Conservation (phyloP, 2,888 invertebrate genomes). For the Hyppa rectilinea region DNA sequence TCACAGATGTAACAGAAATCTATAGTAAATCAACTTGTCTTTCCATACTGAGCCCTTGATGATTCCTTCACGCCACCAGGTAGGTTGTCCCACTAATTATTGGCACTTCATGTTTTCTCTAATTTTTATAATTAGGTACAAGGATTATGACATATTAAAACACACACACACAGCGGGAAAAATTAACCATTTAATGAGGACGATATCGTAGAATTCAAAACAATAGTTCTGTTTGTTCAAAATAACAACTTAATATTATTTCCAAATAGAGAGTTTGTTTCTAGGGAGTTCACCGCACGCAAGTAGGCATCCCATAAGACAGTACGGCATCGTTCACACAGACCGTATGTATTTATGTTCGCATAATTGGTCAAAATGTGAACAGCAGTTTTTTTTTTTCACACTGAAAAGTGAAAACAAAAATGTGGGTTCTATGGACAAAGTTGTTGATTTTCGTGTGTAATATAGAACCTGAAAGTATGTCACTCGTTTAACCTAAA, state of each 20-base stretch:
- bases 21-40: neutral
- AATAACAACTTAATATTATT: conserved; percentile 1
- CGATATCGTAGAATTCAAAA: conserved; percentile 9
- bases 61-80: too few species aligned
- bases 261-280: neutral
- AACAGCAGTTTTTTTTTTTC: too few species aligned
- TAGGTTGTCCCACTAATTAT: too few species aligned
- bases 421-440: too few species aligned
- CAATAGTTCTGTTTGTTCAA: neutral
- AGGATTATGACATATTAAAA: neutral
- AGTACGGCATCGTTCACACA: neutral
- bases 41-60: neutral
- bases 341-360: too few species aligned
- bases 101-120: neutral
- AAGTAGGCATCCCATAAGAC: neutral
- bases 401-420: too few species aligned
- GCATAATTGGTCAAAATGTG: too few species aligned
- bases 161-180: conserved; percentile 13
- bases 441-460: too few species aligned
- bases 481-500: too few species aligned
- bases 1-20: neutral
- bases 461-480: too few species aligned
- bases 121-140: neutral
- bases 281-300: conserved; percentile 5
- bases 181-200: neutral